These are phyloP conservation scores for Delichon dasypus DNA, from an alignment of 2,797 vertebrate species.

Conservation along the genomic window DNA sequence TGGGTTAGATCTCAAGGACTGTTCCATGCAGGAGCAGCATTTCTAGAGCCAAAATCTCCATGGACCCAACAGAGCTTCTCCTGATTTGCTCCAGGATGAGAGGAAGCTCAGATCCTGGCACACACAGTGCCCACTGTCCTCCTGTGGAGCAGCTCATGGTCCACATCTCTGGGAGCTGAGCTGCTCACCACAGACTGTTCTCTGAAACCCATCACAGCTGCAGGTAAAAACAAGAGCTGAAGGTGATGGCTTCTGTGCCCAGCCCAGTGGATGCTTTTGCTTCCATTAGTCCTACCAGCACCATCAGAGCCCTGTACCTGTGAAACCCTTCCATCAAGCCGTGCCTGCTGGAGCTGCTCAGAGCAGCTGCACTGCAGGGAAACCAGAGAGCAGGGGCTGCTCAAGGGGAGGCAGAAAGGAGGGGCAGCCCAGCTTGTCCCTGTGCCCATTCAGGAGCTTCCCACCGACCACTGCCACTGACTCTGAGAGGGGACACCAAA, in stretches of 20 bases:
- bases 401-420: background rate
- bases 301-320: background rate
- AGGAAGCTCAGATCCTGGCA: background rate
- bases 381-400: rapidly evolving
- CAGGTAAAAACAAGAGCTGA: background rate
- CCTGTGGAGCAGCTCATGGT: background rate
- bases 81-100: background rate
- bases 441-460: background rate
- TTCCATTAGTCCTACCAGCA: background rate
- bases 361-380: background rate
- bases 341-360: background rate
- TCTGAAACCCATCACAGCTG: background rate
- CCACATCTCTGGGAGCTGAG: background rate
- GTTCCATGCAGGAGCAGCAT: background rate
- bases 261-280: background rate
- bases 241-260: background rate
- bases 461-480: background rate
- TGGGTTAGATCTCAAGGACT: background rate
- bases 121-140: background rate
- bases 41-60: background rate
- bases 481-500: background rate
- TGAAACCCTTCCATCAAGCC: background rate
- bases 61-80: background rate
- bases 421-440: background rate
- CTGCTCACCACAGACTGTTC: background rate